Evolutionary conservation across 2,113 vertebrate species (phyloP).

Genomic region (Mesoclemmys tuberculata): DNA sequence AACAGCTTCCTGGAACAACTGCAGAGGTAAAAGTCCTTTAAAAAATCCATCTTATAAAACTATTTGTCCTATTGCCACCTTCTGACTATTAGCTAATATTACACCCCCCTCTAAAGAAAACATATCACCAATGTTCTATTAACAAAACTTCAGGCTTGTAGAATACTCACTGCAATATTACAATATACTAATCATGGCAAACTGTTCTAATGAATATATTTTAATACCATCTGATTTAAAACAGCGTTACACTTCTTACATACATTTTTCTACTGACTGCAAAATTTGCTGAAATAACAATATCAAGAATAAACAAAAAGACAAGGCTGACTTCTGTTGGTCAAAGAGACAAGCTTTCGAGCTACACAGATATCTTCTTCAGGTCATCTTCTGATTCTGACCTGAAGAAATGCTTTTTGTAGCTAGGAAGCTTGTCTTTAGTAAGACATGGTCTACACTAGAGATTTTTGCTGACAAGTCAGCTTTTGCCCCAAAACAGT

Average conservation of each 20-base stretch:
- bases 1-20: conserved; percentile 45
- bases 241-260: not conserved
- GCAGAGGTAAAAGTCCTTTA: not conserved
- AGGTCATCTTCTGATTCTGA: not conserved
- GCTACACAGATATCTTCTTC: too few species aligned
- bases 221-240: not conserved
- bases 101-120: not conserved
- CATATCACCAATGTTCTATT: not conserved
- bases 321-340: not conserved
- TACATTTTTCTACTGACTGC: not conserved
- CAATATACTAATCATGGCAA: not conserved
- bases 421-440: not conserved
- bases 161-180: not conserved
- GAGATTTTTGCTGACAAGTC: too few species aligned
- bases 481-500: too few species aligned
- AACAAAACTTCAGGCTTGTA: not conserved
- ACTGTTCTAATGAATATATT: not conserved
- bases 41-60: conserved; percentile 15
- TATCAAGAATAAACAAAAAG: not conserved
- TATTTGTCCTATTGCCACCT: conserved; percentile 48
- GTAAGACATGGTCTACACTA: too few species aligned
- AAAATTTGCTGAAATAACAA: not conserved
- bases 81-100: conserved; percentile 42
- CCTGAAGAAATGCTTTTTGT: not conserved
- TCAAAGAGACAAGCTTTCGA: not conserved